A percentile compares a stretch with the other conserved stretches of the same genome.
Evolutionary conservation across 2,113 vertebrate genomes (phyloP).

Genomic region (Andinoacara biseriatus): DNA sequence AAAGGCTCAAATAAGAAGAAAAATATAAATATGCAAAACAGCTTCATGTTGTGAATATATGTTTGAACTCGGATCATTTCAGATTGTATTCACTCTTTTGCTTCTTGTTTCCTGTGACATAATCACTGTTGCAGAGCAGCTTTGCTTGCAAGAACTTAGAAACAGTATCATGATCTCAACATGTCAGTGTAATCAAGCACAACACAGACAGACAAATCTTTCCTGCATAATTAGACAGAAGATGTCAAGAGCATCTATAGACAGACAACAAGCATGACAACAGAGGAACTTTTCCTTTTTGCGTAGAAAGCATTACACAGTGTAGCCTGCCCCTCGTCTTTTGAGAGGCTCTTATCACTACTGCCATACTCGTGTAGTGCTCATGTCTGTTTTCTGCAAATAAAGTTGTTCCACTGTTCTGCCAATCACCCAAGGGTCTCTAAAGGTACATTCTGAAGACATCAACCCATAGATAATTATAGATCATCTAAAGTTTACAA

Average conservation of each 20-base stretch:
- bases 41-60: neutral
- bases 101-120: neutral
- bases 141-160: neutral
- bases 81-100: neutral
- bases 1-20: neutral
- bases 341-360: neutral
- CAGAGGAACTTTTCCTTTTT: neutral
- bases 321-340: neutral
- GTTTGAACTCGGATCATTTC: neutral
- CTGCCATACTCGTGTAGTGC: neutral
- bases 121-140: neutral
- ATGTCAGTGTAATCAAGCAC: slow-evolving; percentile 1
- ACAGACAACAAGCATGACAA: neutral
- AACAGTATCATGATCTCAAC: neutral
- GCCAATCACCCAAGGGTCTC: neutral
- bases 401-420: neutral
- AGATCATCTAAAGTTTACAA: neutral
- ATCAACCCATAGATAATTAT: neutral
- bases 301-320: neutral
- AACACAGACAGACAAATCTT: neutral
- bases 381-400: neutral
- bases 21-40: slow-evolving; percentile 1
- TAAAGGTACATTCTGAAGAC: neutral
- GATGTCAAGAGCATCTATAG: neutral
- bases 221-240: neutral